These are phyloP conservation scores for Danio aesculapii DNA, from an alignment of 2,797 vertebrate species.

Conservation along the genomic window DNA sequence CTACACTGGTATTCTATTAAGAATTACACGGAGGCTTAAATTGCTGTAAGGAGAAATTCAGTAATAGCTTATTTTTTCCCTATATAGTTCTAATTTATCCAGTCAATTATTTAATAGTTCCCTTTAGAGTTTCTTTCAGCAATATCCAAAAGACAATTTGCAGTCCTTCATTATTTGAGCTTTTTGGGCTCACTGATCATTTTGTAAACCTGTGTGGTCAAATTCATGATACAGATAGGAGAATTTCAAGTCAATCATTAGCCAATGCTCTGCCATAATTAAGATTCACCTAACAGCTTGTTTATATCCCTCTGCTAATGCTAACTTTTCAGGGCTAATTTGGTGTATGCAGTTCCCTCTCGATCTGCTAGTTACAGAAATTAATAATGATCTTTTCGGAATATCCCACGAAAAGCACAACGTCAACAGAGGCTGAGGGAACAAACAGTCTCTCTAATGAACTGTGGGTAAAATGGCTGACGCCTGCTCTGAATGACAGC, in stretches of 20 bases:
- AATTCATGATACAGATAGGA: neutral
- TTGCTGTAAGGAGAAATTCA: too few species aligned
- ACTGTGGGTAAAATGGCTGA: constrained; percentile 78
- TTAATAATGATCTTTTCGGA: constrained; percentile 10
- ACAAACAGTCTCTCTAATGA: constrained; percentile 75
- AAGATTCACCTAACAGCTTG: constrained; percentile 10
- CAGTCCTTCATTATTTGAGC: neutral
- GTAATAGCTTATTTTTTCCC: too few species aligned
- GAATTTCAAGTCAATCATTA: neutral
- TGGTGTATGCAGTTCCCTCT: neutral
- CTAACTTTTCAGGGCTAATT: constrained; percentile 18
- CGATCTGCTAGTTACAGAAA: neutral
- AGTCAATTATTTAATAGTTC: neutral
- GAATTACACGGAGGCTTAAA: too few species aligned
- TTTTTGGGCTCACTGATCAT: neutral
- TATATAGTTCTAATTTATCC: neutral
- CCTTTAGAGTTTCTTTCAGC: neutral
- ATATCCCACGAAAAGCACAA: constrained; percentile 18
- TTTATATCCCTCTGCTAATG: constrained; percentile 6
- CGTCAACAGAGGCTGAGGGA: constrained; percentile 50
- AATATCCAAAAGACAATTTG: neutral
- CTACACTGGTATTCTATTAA: too few species aligned
- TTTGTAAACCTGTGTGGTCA: neutral
- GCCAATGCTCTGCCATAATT: neutral
- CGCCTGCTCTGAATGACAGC: constrained; percentile 70